These are phyloP conservation scores for Thalpophila matura DNA, from an alignment of 2,888 invertebrate genomes.

Conservation along the genomic window DNA sequence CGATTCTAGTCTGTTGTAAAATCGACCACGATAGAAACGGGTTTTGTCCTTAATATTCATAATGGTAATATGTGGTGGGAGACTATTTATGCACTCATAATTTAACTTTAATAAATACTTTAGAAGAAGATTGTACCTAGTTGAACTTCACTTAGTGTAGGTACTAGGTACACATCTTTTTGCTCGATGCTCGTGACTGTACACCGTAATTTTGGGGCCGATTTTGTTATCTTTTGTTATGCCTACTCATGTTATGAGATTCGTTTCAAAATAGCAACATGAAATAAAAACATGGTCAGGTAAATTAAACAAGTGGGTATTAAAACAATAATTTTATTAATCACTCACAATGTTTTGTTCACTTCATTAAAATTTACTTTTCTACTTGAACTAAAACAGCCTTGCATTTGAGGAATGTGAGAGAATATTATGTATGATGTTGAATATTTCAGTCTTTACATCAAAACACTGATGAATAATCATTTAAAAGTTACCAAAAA, in stretches of 20 bases:
- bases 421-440: slow-evolving; percentile 69
- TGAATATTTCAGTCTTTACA: slow-evolving; percentile 79
- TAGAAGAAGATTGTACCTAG: no score
- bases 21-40: no score
- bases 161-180: no score
- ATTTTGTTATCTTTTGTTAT: no score
- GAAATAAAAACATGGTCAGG: slow-evolving; percentile 6
- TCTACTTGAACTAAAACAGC: slow-evolving; percentile 84
- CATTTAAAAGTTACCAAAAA: slow-evolving; percentile 61
- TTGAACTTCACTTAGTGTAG: no score
- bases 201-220: no score
- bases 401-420: slow-evolving; percentile 86
- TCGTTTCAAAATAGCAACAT: not conserved
- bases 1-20: no score
- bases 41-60: no score
- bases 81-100: no score
- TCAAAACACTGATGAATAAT: slow-evolving; percentile 73
- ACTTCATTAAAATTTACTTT: slow-evolving; percentile 72
- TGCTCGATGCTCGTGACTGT: no score
- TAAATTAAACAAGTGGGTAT: slow-evolving; percentile 45
- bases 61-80: no score
- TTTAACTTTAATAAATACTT: no score
- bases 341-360: slow-evolving; percentile 87
- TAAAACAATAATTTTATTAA: slow-evolving; percentile 76
- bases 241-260: not conserved